Evolutionary conservation across 2,797 vertebrate genomes (phyloP), one percentile per base, ranked within the genome.

Genomic region (Sebastes kiyomatsui): DNA sequence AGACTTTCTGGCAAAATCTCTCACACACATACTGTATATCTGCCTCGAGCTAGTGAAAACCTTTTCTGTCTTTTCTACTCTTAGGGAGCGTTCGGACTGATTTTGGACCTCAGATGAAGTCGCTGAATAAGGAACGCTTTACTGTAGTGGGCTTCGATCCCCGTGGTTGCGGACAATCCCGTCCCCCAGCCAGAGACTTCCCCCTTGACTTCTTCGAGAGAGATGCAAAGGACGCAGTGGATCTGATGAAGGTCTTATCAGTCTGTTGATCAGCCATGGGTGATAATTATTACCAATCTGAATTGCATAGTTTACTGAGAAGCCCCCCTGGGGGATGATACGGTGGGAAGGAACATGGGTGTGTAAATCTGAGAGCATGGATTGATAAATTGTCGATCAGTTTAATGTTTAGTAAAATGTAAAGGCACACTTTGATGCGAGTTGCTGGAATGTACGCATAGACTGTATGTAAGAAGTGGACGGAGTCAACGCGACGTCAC

Each of bases 51-150:
- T 13, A 35, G 7, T 62, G 16, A 30, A 65, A 35, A 9, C 0
- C 1, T 3, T 62, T 6, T 67, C 54, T 16, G 0, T 60, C 5
- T 80, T 59, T 72, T 75, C n/a, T 11, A 28, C 90, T 38, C 81
- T 55, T 90, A 99, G 97, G 98, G 58, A 94, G 96, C 65, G 91
- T 96, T 56, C 92, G 92, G 77, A 99, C 97, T 0, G 98, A 99
- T 90, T 99, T 99, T 87, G 94, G 90, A 66, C 97, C 97, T 0
- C 98, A 98, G 89, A 93, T 99, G 10, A 94, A 96, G 80, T 94
- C 89, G 58, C 84, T 99, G 82, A 96, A 94, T 82, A 38, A 38
- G 35, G 35, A 38, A 38, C 35, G 35, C 35, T 38, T 38, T 14
- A 38, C 35, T 38, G 2, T 38, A 14, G 35, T 38, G 5, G 35